Conservation (phyloP, 1,140 invertebrate genomes). For the Phymorhynchus buccinoides region DNA sequence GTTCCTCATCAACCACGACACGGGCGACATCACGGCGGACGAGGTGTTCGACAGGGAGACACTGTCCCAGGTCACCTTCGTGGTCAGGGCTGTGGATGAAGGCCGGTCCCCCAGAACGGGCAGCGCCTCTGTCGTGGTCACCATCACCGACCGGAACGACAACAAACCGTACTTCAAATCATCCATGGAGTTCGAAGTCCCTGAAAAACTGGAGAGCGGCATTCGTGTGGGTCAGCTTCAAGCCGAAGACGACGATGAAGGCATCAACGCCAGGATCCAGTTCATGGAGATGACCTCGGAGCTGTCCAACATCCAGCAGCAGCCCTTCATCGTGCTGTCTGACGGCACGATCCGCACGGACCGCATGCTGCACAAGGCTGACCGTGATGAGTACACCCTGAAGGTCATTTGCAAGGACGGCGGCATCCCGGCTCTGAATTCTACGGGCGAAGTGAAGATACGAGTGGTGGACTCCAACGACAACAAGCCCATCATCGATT, state of each 20-base stretch:
- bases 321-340: constrained; percentile 87
- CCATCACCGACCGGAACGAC: constrained; percentile 94
- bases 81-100: constrained; percentile 91
- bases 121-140: constrained; percentile 88
- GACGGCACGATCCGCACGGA: constrained; percentile 86
- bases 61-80: constrained; percentile 86
- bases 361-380: constrained; percentile 87
- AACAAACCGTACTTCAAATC: constrained; percentile 88
- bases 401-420: constrained; percentile 91
- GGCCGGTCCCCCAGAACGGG: constrained; percentile 88
- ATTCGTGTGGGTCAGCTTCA: constrained; percentile 87
- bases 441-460: constrained; percentile 83
- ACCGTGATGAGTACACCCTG: constrained; percentile 84
- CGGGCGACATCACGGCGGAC: constrained; percentile 88
- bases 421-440: constrained; percentile 88
- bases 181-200: constrained; percentile 56
- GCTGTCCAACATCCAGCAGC: constrained; percentile 51
- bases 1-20: constrained; percentile 89
- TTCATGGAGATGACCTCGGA: constrained; percentile 74
- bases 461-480: constrained; percentile 90
- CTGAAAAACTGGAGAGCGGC: constrained; percentile 76
- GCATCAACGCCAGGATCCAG: constrained; percentile 79
- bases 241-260: constrained; percentile 91
- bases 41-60: constrained; percentile 94
- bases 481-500: constrained; percentile 58